Base-by-base conservation (phyloP, 2,113 vertebrate genomes). In the Gallinago paraguaiae region DNA sequence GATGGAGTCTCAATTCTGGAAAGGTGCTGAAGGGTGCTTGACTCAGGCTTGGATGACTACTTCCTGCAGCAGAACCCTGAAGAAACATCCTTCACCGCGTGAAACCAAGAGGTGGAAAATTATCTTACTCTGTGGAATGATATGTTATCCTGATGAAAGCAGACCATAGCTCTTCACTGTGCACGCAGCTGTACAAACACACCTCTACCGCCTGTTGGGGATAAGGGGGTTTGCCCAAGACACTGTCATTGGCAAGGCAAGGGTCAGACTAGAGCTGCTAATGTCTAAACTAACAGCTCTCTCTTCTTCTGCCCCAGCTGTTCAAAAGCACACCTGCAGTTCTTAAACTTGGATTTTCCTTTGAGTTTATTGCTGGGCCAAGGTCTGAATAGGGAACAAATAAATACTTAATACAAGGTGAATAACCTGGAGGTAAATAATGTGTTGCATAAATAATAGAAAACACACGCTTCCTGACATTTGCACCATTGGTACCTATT, bases 381-480 rank as follows among this genome's bases (percentile, higher is more conserved):
- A 60, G 22, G 9, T 74, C 45, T 93, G 51, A 91, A 63, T 17
- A 72, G 54, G 35, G 41, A 54, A 78, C 46, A 85, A 14, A 15
- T 67, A 46, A 81, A 75, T 43, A 48, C 39, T 13, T 74, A 82
- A 53, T 45, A 39, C 10, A 82, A 91, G 39, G 46, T 86, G 92
- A 93, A 91, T 56, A 88, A 91, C 68, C 85, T 6, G 9, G 43
- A 92, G 95, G 83, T 64, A 84, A 78, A 92, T 80, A 70, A 13
- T 1, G 1, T 70, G 35, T 81, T 91, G 43, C 65, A 69, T 61
- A 56, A 86, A 82, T 63, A 79, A 61, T 35, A 77, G 77, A 70
- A 64, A 84, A 12, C 1, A 1, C 72, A 6, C 3, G 10, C 63
- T 92, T 92, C 83, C 75, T 84, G 88, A 46, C 63, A 37, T 72